Evolutionary conservation across 2,113 vertebrate species (phyloP), one percentile per base, ranked within the genome.

Genomic region (Chloebia gouldiae): DNA sequence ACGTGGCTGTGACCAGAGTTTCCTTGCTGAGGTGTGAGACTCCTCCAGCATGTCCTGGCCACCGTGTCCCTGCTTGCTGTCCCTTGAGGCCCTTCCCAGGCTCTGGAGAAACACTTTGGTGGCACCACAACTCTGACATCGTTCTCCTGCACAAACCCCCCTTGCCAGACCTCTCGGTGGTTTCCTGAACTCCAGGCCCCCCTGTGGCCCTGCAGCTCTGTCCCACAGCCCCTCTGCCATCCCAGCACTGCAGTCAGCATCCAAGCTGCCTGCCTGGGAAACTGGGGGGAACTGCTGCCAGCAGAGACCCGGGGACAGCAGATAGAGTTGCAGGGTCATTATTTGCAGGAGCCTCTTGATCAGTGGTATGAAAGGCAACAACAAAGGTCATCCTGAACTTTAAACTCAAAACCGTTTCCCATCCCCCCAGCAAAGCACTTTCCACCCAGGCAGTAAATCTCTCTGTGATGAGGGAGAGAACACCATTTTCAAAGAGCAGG

Each of bases 371-470:
- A 95, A 97, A 96, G 90, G 87, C 96, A 97, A 96, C 77, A 92
- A 76, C 96, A 97, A 87, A 89, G 96, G 83, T 82, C 93, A 95
- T 96, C 89, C 94, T 93, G 94, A 95, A 95, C 95, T 97, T 97
- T 96, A 95, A 97, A 97, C 95, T 78, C 90, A 96, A 95, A 84
- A 94, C 87, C 59, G 0, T 50, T 65, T 33, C 77, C 85, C 95
- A 96, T 92, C 93, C 95, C 80, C 92, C 95, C 75, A 87, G 2
- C 51, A 51, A 73, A 96, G 89, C 88, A 69, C 82, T 93, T 75
- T 92, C 37, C 24, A 75, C 20, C 18, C 72, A 30, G 83, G 92
- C 96, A 81, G 65, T 96, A 97, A 96, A 96, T 97, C 92, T 95
- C 81, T 5, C 25, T 0, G 0, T 1, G 6, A 61, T 59, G 53